These are phyloP conservation scores for Aspidiotus rigidus DNA, from an alignment of 2,888 invertebrate species.

Conservation along the genomic window DNA sequence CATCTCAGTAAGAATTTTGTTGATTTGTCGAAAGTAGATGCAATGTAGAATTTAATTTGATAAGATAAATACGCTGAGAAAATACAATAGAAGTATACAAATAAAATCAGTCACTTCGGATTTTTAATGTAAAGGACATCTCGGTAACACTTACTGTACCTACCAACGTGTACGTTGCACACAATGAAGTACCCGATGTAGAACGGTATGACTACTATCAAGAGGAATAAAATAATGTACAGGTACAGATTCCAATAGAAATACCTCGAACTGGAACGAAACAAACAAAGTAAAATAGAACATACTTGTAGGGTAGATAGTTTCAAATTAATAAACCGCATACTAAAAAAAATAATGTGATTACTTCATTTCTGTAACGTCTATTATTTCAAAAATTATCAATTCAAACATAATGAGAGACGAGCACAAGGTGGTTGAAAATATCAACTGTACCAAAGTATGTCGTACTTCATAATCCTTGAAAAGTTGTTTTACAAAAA, in stretches of 20 bases:
- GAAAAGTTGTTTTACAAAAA: conserved; percentile 94
- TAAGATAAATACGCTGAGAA: too few species aligned
- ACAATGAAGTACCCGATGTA: conserved; percentile 93
- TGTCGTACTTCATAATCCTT: conserved; percentile 96
- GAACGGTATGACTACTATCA: conserved; percentile 91
- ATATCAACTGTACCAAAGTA: conserved; percentile 84
- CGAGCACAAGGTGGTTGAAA: conserved; percentile 89
- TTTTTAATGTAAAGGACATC: background rate
- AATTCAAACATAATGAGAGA: conserved; percentile 99
- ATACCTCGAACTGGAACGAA: conserved; percentile 65
- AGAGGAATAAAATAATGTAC: conserved; percentile 81
- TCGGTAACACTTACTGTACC: conserved; percentile 41
- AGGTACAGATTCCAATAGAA: conserved; percentile 93
- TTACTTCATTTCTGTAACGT: conserved; percentile 81
- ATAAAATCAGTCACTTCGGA: background rate
- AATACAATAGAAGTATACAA: background rate
- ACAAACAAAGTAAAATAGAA: conserved; percentile 27
- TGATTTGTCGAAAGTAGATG: too few species aligned
- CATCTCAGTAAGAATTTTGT: too few species aligned
- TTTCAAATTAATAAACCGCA: conserved; percentile 91
- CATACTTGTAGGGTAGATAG: conserved; percentile 45
- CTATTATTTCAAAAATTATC: conserved; percentile 97
- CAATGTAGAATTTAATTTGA: too few species aligned
- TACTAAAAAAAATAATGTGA: conserved; percentile 51
- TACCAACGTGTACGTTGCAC: conserved; percentile 76